A percentile compares a stretch with the other conserved stretches of the same genome.
Conservation (phyloP, 2,797 vertebrate genomes). For the Protonibea diacanthus region DNA sequence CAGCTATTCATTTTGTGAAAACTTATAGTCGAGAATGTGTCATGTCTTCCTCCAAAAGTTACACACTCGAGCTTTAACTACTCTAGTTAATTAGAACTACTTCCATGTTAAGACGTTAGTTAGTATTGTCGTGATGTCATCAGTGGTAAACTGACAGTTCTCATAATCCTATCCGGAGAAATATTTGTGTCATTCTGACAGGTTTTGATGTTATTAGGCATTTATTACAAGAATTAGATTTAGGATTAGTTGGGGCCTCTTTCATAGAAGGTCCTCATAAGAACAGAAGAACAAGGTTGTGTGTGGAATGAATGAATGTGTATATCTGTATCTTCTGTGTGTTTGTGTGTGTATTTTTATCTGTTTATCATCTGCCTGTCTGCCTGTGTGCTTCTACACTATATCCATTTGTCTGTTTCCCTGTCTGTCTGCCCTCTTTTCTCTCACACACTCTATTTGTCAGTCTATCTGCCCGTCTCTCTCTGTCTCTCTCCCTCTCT, state of each 20-base stretch:
- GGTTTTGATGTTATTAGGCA: not conserved
- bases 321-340: constrained; percentile 25
- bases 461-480: constrained; percentile 37
- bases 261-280: constrained; percentile 22
- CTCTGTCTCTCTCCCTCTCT: constrained; percentile 16
- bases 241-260: not conserved
- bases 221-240: constrained; percentile 4
- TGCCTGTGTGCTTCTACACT: constrained; percentile 27
- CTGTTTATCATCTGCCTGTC: constrained; percentile 60
- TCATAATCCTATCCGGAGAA: not conserved
- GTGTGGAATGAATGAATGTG: constrained; percentile 27
- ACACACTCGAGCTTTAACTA: not conserved
- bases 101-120: too few relatives aligned
- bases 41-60: not conserved
- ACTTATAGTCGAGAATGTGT: not conserved
- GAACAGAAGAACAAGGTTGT: not conserved
- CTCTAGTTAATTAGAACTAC: not conserved
- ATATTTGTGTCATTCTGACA: not conserved
- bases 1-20: not conserved
- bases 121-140: not conserved
- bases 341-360: constrained; percentile 27
- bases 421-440: constrained; percentile 30
- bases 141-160: not conserved
- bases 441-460: constrained; percentile 37
- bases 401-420: constrained; percentile 53